phyloP scores from a whole-genome alignment of 2,797 vertebrate species.

The Pangasius djambal region DNA sequence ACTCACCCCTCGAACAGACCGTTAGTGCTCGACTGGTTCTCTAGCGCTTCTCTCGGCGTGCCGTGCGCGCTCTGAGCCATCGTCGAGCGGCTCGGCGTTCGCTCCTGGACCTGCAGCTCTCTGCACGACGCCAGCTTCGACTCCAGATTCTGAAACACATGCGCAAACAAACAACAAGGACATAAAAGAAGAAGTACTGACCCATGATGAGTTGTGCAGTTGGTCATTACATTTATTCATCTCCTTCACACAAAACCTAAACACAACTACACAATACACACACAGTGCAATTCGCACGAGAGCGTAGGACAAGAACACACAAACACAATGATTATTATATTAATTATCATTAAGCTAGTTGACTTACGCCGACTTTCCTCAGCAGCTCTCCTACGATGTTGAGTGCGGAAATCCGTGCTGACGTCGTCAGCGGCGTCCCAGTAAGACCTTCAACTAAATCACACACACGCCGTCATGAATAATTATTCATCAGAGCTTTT shows the following conservation, averaged over 20 bases:
- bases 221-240: not conserved
- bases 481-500: not conserved
- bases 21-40: conserved; percentile 72
- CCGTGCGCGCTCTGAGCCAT: conserved; percentile 66
- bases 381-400: conserved; percentile 97
- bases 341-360: not conserved
- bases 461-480: conserved; percentile 31
- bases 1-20: conserved; percentile 83
- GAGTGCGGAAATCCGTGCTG: conserved; percentile 94
- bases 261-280: not conserved
- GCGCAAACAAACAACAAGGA: not conserved
- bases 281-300: not conserved
- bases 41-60: conserved; percentile 76
- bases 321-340: too few species aligned
- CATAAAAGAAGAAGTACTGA: not conserved
- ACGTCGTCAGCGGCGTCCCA: conserved; percentile 91
- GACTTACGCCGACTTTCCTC: conserved; percentile 94
- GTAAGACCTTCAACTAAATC: conserved; percentile 77
- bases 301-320: not conserved
- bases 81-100: conserved; percentile 75
- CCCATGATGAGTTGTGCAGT: not conserved
- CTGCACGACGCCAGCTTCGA: conserved; percentile 95
- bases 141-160: conserved; percentile 86
- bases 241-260: not conserved
- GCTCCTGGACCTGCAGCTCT: conserved; percentile 87